Conservation (phyloP, 2,113 vertebrate species). For the Odontophorus gujanensis region DNA sequence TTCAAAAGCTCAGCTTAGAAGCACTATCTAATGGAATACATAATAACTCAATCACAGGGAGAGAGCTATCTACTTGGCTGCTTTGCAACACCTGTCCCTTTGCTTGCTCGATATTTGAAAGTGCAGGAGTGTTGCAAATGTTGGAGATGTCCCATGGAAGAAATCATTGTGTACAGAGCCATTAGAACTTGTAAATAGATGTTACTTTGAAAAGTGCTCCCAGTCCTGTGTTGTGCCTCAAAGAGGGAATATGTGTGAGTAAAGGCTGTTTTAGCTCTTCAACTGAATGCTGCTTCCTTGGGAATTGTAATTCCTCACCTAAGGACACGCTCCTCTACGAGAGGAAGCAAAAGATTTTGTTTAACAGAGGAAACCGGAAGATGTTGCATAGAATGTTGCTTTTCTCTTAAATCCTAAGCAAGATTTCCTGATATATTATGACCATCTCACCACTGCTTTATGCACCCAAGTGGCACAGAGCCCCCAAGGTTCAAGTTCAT, state of each 20-base stretch:
- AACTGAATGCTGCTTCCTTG: not conserved
- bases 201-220: not conserved
- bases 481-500: not conserved
- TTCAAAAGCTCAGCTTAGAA: conserved; percentile 26
- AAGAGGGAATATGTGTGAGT: fast-evolving
- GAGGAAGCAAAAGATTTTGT: not conserved
- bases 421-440: not conserved
- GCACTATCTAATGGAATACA: not conserved
- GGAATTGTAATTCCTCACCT: not conserved
- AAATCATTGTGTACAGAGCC: not conserved
- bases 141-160: not conserved
- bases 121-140: not conserved
- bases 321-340: not conserved
- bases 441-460: not conserved
- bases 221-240: not conserved
- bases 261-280: not conserved
- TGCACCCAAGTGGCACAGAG: not conserved
- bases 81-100: not conserved
- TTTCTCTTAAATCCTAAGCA: not conserved
- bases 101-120: not conserved
- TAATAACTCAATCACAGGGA: not conserved
- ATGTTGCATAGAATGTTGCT: not conserved
- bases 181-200: not conserved
- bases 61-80: not conserved
- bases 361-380: not conserved